Evolutionary conservation across 1,140 invertebrate species (phyloP).

Genomic region (Episyrphus balteatus): DNA sequence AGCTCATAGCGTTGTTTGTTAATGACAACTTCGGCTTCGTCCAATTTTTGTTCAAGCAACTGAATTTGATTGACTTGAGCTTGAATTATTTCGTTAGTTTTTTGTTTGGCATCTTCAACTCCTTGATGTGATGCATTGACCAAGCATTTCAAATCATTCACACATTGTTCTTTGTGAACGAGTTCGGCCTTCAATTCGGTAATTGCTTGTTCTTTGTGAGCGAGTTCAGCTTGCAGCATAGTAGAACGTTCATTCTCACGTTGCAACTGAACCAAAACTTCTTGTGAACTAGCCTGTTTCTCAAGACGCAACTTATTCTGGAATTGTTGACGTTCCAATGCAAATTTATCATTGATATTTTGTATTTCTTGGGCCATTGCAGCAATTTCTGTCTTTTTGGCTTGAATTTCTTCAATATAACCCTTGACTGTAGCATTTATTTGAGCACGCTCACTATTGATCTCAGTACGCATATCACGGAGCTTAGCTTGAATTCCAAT

Average conservation of each 20-base stretch:
- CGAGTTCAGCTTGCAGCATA: conserved; percentile 26
- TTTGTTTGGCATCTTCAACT: conserved; percentile 21
- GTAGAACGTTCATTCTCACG: neutral
- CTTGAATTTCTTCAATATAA: conserved; percentile 25
- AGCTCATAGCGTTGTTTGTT: conserved; percentile 31
- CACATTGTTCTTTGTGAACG: neutral
- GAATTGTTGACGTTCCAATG: conserved; percentile 31
- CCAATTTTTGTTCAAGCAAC: conserved; percentile 24
- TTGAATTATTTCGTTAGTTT: conserved; percentile 22
- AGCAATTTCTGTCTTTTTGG: conserved; percentile 24
- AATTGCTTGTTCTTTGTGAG: conserved; percentile 28
- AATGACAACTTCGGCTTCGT: conserved; percentile 25
- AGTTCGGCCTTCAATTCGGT: conserved; percentile 16
- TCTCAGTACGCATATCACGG: conserved; percentile 62
- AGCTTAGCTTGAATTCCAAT: conserved; percentile 59
- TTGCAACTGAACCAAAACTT: conserved; percentile 24
- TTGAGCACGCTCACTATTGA: conserved; percentile 52
- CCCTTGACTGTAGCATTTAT: conserved; percentile 42
- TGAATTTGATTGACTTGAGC: conserved; percentile 18
- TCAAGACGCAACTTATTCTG: conserved; percentile 24
- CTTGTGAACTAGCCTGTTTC: conserved; percentile 29
- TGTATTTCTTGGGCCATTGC: conserved; percentile 25
- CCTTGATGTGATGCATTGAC: conserved; percentile 16
- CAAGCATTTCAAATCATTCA: conserved; percentile 10
- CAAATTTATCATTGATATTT: conserved; percentile 25